Percentiles rank a stretch among this genome's conserved stretches.
Evolutionary conservation across 2,797 vertebrate genomes (phyloP).

Genomic region (Dromococcyx pavoninus): DNA sequence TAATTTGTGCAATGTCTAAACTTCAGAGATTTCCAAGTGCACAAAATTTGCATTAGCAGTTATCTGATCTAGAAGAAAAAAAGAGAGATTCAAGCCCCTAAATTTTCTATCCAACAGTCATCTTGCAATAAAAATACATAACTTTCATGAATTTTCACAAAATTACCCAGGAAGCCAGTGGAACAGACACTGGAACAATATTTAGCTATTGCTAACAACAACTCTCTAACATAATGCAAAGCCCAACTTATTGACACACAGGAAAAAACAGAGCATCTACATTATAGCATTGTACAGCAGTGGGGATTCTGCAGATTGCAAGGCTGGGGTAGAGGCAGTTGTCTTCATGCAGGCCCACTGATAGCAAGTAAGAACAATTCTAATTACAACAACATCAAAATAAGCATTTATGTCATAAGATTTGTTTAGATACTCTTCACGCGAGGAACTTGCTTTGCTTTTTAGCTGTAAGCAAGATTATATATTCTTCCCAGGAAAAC

Average conservation of each 20-base stretch:
- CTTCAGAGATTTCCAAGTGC: not conserved
- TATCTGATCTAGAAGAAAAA: not conserved
- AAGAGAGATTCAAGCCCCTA: not conserved
- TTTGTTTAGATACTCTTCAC: not conserved
- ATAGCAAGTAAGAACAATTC: not conserved
- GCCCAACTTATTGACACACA: not conserved
- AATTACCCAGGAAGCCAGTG: not conserved
- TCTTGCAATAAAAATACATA: not conserved
- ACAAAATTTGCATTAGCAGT: not conserved
- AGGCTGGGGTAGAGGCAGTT: not conserved
- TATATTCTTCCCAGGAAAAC: not conserved
- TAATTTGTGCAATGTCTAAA: not conserved
- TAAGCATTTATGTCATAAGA: not conserved
- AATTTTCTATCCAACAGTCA: not conserved
- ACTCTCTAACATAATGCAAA: not conserved
- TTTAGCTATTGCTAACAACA: not conserved
- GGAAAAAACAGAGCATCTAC: not conserved
- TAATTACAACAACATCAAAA: not conserved
- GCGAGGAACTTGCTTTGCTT: not conserved
- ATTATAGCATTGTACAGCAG: not conserved
- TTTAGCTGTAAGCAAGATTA: not conserved
- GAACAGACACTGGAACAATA: not conserved
- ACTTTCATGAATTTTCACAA: not conserved
- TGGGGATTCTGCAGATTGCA: not conserved
- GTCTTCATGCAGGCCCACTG: not conserved